These are phyloP conservation scores for Choristoneura rosaceana DNA, from an alignment of 2,888 invertebrate species.

Conservation along the genomic window DNA sequence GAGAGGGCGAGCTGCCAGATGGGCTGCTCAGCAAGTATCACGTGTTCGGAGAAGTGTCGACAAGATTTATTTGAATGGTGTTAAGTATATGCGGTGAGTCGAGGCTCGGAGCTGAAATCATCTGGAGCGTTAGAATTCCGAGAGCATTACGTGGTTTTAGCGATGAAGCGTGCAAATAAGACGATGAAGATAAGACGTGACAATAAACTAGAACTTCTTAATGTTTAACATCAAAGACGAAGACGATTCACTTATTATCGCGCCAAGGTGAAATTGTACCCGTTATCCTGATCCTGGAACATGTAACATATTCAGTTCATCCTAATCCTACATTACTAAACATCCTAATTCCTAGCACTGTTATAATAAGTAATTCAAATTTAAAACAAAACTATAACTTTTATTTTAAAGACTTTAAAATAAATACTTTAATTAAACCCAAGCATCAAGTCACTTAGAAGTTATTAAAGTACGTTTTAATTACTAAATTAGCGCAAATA, in stretches of 20 bases:
- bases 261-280: no score
- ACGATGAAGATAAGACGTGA: slow-evolving; percentile 2
- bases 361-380: no score
- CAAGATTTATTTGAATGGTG: slow-evolving; percentile 55
- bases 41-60: slow-evolving; percentile 59
- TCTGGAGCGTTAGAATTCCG: slow-evolving; percentile 49
- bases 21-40: no score
- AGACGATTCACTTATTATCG: background rate
- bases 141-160: slow-evolving; percentile 26
- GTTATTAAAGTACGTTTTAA: background rate
- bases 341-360: no score
- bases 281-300: no score
- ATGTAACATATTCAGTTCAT: no score
- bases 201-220: background rate
- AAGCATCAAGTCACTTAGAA: background rate
- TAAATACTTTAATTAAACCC: background rate
- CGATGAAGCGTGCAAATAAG: background rate
- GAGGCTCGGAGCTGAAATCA: slow-evolving; percentile 45
- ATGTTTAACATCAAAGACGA: background rate
- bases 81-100: slow-evolving; percentile 21
- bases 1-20: no score
- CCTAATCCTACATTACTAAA: no score
- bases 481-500: background rate
- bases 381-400: no score
- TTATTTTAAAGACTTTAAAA: background rate